These are phyloP conservation scores for Stenoptilia bipunctidactyla DNA, from an alignment of 2,888 invertebrate genomes.

Conservation along the genomic window DNA sequence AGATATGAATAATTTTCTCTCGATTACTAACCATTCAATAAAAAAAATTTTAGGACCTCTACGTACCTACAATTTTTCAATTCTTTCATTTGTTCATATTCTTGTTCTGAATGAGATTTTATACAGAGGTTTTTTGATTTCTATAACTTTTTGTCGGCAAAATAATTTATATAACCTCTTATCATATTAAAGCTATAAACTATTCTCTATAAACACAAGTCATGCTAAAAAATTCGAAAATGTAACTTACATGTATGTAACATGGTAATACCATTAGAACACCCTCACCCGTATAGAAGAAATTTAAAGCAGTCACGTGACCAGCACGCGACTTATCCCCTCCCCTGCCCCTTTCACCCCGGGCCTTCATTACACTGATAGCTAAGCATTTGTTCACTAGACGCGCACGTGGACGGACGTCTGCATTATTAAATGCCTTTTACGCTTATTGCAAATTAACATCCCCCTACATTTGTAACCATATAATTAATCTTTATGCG, in stretches of 20 bases:
- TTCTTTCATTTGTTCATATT: too few relatives aligned
- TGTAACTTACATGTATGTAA: not conserved
- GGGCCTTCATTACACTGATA: constrained; percentile 57
- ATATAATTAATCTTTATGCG: constrained; percentile 45
- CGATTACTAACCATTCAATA: too few relatives aligned
- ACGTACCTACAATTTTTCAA: too few relatives aligned
- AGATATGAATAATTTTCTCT: too few relatives aligned
- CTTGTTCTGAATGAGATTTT: too few relatives aligned
- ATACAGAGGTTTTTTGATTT: too few relatives aligned
- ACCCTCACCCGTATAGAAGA: constrained; percentile 33
- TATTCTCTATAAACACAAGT: too few relatives aligned
- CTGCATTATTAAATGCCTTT: constrained; percentile 72
- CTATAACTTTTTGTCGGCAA: too few relatives aligned
- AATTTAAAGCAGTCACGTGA: constrained; percentile 62
- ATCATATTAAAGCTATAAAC: too few relatives aligned
- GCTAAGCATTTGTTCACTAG: constrained; percentile 58
- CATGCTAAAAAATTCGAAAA: too few relatives aligned
- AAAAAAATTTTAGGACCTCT: too few relatives aligned
- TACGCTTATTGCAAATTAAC: constrained; percentile 65
- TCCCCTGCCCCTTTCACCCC: constrained; percentile 23
- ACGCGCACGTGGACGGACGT: constrained; percentile 56
- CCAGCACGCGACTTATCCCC: constrained; percentile 41
- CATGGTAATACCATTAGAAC: constrained; percentile 14
- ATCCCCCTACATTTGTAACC: constrained; percentile 31
- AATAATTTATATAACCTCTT: too few relatives aligned